These are phyloP conservation scores for Muscicapa striata DNA, from an alignment of 2,797 vertebrate genomes.

Conservation along the genomic window DNA sequence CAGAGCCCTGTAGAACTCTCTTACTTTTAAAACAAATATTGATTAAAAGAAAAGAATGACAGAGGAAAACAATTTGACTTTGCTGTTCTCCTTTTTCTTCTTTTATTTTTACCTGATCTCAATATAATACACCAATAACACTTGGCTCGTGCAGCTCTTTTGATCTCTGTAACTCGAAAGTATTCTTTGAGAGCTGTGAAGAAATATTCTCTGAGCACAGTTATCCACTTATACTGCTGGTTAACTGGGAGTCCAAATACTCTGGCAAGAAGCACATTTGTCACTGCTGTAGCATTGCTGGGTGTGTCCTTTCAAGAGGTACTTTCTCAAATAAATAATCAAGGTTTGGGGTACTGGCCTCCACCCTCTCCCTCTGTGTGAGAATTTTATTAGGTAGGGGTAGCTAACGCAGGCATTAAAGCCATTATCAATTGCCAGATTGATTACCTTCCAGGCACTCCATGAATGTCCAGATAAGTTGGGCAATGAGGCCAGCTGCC, in stretches of 20 bases:
- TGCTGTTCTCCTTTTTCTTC: constrained; percentile 1
- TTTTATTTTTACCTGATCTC: constrained; percentile 28
- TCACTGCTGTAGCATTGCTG: background rate
- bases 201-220: background rate
- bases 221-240: background rate
- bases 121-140: constrained; percentile 14
- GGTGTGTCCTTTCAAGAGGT: background rate
- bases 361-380: background rate
- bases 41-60: constrained; percentile 53
- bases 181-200: background rate
- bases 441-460: background rate
- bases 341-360: background rate
- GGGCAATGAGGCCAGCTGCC: background rate
- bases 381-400: background rate
- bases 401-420: background rate
- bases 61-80: constrained; percentile 34
- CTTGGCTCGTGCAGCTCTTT: background rate
- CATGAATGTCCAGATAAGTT: background rate
- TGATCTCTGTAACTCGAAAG: constrained; percentile 41
- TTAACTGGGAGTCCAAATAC: background rate
- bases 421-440: too few relatives aligned
- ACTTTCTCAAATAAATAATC: background rate
- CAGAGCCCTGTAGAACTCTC: constrained; percentile 46
- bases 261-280: background rate
- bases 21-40: constrained; percentile 45